Evolutionary conservation across 2,888 invertebrate genomes (phyloP), one percentile per base, ranked within the genome.

Genomic region (Drosophila sordidula): DNA sequence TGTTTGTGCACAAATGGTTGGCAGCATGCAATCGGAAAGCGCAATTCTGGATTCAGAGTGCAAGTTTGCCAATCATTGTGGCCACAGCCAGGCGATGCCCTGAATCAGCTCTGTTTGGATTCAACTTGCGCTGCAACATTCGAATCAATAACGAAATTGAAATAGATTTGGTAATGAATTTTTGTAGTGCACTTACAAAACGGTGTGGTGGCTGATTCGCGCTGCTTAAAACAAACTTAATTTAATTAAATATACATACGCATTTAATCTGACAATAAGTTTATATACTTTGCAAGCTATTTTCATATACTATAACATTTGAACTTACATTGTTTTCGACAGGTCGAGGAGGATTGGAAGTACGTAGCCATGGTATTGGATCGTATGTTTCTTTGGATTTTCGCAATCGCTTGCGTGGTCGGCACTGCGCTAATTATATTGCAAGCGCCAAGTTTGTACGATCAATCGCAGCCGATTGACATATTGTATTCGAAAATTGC

Each of bases 261-360:
- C 26, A 29, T 22, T 22, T 22, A 4, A 22, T 22, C 22, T 22
- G 22, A 22, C 22, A 22, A 22, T 3, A 22, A 22, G n/a, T n/a
- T n/a, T n/a, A n/a, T n/a, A n/a, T n/a, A n/a, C n/a, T n/a, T n/a
- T n/a, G n/a, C n/a, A n/a, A n/a, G 6, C 6, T 29, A 29, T 29
- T 26, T 29, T 8, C 2, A 8, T 9, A 29, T 26, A 16, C 12
- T 12, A 12, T 12, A 36, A 16, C 12, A 16, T 11, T 25, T 14
- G 9, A 6, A 50, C 6, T 22, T 36, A 0, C 14, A 9, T 16
- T 57, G n/a, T 61, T 22, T 25, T 29, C 5, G 9, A n/a, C 93
- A 97, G 97, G 97, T 98, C 90, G 97, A 97, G 93, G 98, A 98
- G 93, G 99, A 99, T 93, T 99, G 99, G 99, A 98, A 98, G 93